Evolutionary conservation across 2,113 vertebrate species (phyloP), one percentile per base, ranked within the genome.

Genomic region (Leucoraja erinaceus): DNA sequence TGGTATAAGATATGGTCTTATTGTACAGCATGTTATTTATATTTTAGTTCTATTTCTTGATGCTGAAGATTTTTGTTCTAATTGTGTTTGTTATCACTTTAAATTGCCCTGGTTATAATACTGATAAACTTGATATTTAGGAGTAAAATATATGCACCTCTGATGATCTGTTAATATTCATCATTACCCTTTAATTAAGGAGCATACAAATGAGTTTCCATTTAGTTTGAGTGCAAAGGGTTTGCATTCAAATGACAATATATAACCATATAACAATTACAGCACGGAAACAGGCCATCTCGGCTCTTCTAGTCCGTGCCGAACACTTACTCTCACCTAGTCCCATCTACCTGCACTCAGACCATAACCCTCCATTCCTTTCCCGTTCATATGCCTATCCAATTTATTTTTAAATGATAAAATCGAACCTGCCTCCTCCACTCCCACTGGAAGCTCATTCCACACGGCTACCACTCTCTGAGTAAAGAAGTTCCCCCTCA

Each of bases 111-210:
- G 11, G 4, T 28, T 83, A 28, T 4, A 2, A 28, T 83, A 25
- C 61, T 88, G 83, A 7, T 63, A 61, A 59, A 14, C 10, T 11
- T 28, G 54, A 59, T 25, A 47, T 47, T 79, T 22, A 86, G 81
- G 28, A 86, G 56, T 9, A 86, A 86, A 28, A 61, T 88, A 18
- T 66, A 61, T 31, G 12, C 54, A 86, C n/a, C 10, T 31, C 63
- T 66, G 59, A 63, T 63, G 63, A 63, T 31, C 28, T 88, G n/a
- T n/a, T 63, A 16, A 66, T 88, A 31, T 31, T 47, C 38, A 47
- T 25, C 83, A n/a, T 83, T 88, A 31, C 16, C 10, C 90, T 72
- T 47, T 91, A 66, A 91, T 91, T 72, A 54, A 38, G 88, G 33
- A 38, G 33, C 25, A 90, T 68, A 38, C 9, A 38, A 68, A 33